Percentiles rank a stretch among this genome's conserved stretches.
phyloP scores from a whole-genome alignment of 2,888 invertebrate genomes.

The Oscheius sp. region DNA sequence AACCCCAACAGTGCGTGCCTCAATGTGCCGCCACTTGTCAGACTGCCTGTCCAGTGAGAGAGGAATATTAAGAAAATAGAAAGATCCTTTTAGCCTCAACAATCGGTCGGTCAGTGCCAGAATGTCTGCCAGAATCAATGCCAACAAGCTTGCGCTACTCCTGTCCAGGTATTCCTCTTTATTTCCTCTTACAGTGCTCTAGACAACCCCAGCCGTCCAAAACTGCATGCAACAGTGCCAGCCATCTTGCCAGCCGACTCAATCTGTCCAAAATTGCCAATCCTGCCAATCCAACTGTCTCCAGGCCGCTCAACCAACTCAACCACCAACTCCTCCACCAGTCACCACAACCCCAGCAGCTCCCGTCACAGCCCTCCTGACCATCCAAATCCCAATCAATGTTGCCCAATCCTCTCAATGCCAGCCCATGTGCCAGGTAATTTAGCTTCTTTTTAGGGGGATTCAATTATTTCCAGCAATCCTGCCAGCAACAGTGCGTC shows the following conservation, averaged over 20 bases:
- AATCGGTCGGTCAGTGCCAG: slow-evolving; percentile 38
- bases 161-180: background rate
- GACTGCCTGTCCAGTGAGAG: slow-evolving; percentile 25
- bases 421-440: slow-evolving; percentile 51
- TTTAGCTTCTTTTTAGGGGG: slow-evolving; percentile 38
- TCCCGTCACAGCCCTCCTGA: background rate
- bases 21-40: slow-evolving; percentile 36
- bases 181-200: background rate
- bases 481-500: slow-evolving; percentile 48
- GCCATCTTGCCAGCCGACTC: slow-evolving; percentile 31
- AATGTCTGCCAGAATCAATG: slow-evolving; percentile 35
- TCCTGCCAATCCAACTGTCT: slow-evolving; percentile 33
- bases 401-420: slow-evolving; percentile 48
- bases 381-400: slow-evolving; percentile 42
- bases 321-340: too few species aligned
- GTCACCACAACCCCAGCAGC: slow-evolving; percentile 22
- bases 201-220: background rate
- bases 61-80: background rate
- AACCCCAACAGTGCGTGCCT: slow-evolving; percentile 24
- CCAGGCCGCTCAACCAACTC: too few species aligned
- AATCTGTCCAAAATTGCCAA: slow-evolving; percentile 34
- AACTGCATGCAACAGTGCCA: slow-evolving; percentile 34
- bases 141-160: slow-evolving; percentile 11
- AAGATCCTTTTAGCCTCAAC: slow-evolving; percentile 34
- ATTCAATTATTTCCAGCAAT: slow-evolving; percentile 37